Evolutionary conservation across 1,140 invertebrate genomes (phyloP).

Genomic region (Cephus cinctus): DNA sequence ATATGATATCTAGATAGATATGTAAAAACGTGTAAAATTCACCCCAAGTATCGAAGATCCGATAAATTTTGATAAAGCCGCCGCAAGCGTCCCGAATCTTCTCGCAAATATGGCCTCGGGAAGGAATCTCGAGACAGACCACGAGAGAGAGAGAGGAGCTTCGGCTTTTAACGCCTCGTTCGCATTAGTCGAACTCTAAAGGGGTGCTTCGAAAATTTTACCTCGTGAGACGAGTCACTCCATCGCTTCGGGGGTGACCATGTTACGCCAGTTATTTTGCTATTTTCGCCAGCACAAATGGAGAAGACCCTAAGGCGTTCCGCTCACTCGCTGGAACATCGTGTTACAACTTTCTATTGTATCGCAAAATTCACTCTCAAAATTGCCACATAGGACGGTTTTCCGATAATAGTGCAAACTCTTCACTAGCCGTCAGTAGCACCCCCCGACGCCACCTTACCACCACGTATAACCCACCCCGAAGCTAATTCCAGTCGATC

Average conservation of each 20-base stretch:
- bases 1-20: too few relatives aligned
- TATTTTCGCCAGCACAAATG: conserved; percentile 11
- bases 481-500: too few relatives aligned
- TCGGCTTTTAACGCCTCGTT: conserved; percentile 3
- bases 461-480: not conserved
- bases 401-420: not conserved
- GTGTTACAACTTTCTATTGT: conserved; percentile 8
- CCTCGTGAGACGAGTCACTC: not conserved
- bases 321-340: conserved; percentile 7
- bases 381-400: not conserved
- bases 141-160: not conserved
- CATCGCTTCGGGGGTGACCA: not conserved
- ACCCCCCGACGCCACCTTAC: too few relatives aligned
- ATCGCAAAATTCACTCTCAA: conserved; percentile 3
- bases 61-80: not conserved
- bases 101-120: too few relatives aligned
- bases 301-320: conserved; percentile 2
- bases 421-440: too few relatives aligned
- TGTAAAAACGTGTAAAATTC: not conserved
- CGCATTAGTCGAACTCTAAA: conserved; percentile 2
- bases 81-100: not conserved
- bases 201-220: too few relatives aligned
- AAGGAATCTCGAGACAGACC: too few relatives aligned
- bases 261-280: conserved; percentile 1
- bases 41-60: not conserved